phyloP scores from a whole-genome alignment of 2,113 vertebrate genomes.

The Rynchops niger region DNA sequence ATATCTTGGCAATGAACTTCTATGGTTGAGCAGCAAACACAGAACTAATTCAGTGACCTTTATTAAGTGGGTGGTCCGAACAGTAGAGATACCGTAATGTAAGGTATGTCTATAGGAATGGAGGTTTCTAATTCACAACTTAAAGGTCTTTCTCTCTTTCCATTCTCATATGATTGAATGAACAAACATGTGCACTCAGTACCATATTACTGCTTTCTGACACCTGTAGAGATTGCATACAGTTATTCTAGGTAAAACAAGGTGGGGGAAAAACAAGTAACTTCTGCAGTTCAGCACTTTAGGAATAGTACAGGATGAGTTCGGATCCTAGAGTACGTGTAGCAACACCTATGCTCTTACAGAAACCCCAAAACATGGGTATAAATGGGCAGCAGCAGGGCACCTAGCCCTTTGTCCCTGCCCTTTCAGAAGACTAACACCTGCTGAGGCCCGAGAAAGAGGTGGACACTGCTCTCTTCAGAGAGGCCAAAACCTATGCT shows the following conservation, averaged over 20 bases:
- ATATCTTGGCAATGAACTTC: neutral
- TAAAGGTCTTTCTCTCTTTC: neutral
- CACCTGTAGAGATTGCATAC: neutral
- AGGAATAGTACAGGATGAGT: neutral
- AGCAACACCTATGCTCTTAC: neutral
- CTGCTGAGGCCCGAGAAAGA: neutral
- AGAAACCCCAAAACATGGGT: neutral
- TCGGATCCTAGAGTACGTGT: neutral
- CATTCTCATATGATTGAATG: neutral
- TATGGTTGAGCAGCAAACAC: neutral
- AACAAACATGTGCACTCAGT: neutral
- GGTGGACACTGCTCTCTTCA: neutral
- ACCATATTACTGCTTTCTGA: neutral
- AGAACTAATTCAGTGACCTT: neutral
- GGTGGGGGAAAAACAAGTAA: neutral
- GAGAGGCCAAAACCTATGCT: neutral
- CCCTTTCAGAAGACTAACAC: neutral
- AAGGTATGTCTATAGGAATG: neutral
- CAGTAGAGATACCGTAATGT: neutral
- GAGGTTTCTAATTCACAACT: neutral
- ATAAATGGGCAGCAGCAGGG: neutral
- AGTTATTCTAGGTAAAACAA: neutral
- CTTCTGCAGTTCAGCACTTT: neutral
- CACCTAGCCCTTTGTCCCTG: neutral
- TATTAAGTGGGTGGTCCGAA: neutral